Evolutionary conservation across 2,797 vertebrate genomes (phyloP).

Genomic region (Arrhamphus sclerolepis): DNA sequence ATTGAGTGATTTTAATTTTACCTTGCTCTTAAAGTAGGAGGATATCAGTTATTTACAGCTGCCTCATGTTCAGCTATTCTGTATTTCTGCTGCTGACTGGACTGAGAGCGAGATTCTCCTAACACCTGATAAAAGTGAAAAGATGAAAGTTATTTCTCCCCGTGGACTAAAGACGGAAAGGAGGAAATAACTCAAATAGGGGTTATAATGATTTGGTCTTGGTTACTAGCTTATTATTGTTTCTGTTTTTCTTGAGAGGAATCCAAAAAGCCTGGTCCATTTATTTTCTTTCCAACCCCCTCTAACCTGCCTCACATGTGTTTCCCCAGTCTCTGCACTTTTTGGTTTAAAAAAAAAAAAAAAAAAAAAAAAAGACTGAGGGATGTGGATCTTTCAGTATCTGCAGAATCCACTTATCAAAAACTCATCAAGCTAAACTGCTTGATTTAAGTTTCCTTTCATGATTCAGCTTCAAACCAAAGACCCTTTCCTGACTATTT

Average conservation of each 20-base stretch:
- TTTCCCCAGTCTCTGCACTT: constrained; percentile 50
- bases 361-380: constrained; percentile 14
- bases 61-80: constrained; percentile 2
- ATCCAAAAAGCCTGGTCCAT: constrained; percentile 70
- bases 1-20: not conserved
- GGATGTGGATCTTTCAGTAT: constrained; percentile 60
- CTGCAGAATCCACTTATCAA: constrained; percentile 51
- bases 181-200: constrained; percentile 52
- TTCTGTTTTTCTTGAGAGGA: constrained; percentile 71
- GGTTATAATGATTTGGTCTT: constrained; percentile 67
- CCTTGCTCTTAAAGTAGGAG: not conserved
- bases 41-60: constrained; percentile 16
- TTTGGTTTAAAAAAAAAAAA: constrained; percentile 1
- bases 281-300: constrained; percentile 74
- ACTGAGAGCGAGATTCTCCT: constrained; percentile 13
- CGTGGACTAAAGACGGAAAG: constrained; percentile 38
- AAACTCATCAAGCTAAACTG: constrained; percentile 38
- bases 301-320: constrained; percentile 70
- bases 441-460: constrained; percentile 53
- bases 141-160: constrained; percentile 11
- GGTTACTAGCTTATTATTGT: constrained; percentile 67
- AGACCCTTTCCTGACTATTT: constrained; percentile 34
- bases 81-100: constrained; percentile 30
- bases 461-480: constrained; percentile 31
- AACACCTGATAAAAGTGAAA: constrained; percentile 19